Percentiles rank a stretch among this genome's conserved stretches.
These are phyloP conservation scores for Andrena minutula DNA, from an alignment of 2,888 invertebrate species.

Conservation along the genomic window DNA sequence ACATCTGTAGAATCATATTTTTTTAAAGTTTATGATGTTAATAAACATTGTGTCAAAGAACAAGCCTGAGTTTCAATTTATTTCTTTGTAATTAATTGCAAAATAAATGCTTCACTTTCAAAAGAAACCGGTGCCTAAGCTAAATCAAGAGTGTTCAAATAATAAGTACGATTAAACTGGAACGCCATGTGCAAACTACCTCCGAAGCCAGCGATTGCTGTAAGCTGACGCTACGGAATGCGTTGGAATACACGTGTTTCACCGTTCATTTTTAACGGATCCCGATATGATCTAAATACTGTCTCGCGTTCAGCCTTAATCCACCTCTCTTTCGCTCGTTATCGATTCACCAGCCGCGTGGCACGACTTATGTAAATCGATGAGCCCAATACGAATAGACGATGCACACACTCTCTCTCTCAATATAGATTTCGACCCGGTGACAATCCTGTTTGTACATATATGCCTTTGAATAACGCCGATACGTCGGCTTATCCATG, in stretches of 20 bases:
- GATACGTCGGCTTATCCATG: slow-evolving; percentile 34
- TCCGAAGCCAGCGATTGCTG: neutral
- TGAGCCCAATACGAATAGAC: slow-evolving; percentile 22
- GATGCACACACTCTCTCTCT: neutral
- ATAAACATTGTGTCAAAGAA: too few species aligned
- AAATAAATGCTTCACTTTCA: too few species aligned
- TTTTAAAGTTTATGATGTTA: too few species aligned
- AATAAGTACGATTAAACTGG: neutral
- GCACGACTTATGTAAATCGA: slow-evolving; percentile 28
- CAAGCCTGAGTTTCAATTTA: too few species aligned
- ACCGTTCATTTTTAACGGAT: neutral
- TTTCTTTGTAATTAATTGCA: too few species aligned
- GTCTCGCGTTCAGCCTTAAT: neutral
- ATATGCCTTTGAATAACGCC: slow-evolving; percentile 26
- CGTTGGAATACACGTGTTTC: neutral
- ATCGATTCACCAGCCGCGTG: slow-evolving; percentile 32
- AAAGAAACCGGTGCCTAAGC: too few species aligned
- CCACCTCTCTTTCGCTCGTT: slow-evolving; percentile 15
- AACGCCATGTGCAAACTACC: neutral
- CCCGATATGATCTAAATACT: neutral
- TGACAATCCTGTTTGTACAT: slow-evolving; percentile 29
- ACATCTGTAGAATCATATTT: too few species aligned
- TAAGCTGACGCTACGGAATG: neutral
- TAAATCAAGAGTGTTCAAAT: neutral
- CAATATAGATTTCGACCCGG: slow-evolving; percentile 37